Conservation (phyloP, 2,113 vertebrate genomes). For the Planiliza haematocheilus region DNA sequence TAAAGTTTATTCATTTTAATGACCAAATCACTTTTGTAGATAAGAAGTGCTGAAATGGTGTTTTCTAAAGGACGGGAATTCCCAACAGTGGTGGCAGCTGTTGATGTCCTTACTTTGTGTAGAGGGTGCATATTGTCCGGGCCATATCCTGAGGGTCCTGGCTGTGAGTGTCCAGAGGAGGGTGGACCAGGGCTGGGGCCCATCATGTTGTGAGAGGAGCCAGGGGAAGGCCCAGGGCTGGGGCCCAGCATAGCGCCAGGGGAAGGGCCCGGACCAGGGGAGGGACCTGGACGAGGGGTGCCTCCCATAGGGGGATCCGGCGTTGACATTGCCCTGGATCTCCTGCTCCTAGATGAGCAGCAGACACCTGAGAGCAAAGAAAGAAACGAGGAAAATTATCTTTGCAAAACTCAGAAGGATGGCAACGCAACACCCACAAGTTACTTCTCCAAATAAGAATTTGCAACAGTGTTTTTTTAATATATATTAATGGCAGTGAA, state of each 20-base stretch:
- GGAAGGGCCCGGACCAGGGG: slow-evolving; percentile 90
- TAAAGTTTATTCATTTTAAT: not conserved
- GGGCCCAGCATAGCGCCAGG: slow-evolving; percentile 91
- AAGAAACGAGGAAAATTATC: not conserved
- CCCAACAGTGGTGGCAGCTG: not conserved
- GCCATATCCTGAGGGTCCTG: slow-evolving; percentile 88
- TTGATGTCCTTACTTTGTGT: slow-evolving; percentile 88
- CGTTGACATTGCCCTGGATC: slow-evolving; percentile 88
- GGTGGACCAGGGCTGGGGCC: slow-evolving; percentile 93
- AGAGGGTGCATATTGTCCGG: slow-evolving; percentile 92
- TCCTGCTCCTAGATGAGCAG: slow-evolving; percentile 59
- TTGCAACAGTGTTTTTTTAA: not conserved
- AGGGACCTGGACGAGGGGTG: slow-evolving; percentile 90
- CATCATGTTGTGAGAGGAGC: slow-evolving; percentile 94
- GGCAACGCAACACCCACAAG: slow-evolving; percentile 15
- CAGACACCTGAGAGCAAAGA: slow-evolving; percentile 44
- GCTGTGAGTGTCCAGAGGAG: slow-evolving; percentile 86
- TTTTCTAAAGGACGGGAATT: not conserved
- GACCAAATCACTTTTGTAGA: too few relatives aligned
- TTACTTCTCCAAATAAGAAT: slow-evolving; percentile 1
- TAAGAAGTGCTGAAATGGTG: too few relatives aligned
- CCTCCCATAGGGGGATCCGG: slow-evolving; percentile 93
- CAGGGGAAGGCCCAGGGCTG: slow-evolving; percentile 90
- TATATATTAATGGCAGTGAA: too few relatives aligned
- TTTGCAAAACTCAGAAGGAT: slow-evolving; percentile 6